phyloP scores from a whole-genome alignment of 2,888 invertebrate species.

The Drosophila paramelanica region DNA sequence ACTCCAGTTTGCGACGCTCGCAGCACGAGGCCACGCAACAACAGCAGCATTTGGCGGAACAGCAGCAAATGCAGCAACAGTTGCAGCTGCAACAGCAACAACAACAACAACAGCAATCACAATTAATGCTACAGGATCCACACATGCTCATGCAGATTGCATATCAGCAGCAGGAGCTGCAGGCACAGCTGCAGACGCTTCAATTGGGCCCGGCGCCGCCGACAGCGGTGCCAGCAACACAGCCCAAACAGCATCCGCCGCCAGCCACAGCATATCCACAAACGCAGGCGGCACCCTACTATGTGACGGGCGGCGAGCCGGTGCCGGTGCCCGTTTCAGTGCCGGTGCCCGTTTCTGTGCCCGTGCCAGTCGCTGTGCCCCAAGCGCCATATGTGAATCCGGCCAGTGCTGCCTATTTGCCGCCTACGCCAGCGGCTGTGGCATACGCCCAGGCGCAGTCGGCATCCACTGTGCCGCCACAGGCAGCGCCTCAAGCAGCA shows the following conservation, averaged over 20 bases:
- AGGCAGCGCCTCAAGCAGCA: conserved; percentile 46
- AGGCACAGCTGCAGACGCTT: conserved; percentile 79
- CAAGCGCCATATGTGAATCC: conserved; percentile 56
- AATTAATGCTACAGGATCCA: conserved; percentile 79
- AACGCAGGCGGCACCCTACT: conserved; percentile 58
- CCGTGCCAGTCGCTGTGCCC: conserved; percentile 45
- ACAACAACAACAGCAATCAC: conserved; percentile 73
- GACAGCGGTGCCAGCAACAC: conserved; percentile 54
- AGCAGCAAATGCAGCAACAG: conserved; percentile 69
- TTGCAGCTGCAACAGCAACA: conserved; percentile 54
- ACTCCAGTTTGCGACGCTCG: conserved; percentile 87
- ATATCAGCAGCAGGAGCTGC: conserved; percentile 81
- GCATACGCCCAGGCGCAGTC: conserved; percentile 71
- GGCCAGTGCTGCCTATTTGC: conserved; percentile 69
- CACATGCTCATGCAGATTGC: conserved; percentile 78
- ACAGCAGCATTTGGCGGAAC: conserved; percentile 69
- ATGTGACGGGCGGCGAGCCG: conserved; percentile 62
- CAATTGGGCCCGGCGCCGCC: conserved; percentile 70
- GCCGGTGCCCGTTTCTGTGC: conserved; percentile 34
- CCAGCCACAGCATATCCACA: conserved; percentile 68
- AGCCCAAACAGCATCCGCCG: conserved; percentile 41
- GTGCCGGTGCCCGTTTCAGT: conserved; percentile 51
- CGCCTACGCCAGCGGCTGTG: conserved; percentile 73
- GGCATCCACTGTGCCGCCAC: conserved; percentile 49
- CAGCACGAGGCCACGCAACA: conserved; percentile 79